Evolutionary conservation across 2,113 vertebrate species (phyloP), one percentile per base, ranked within the genome.

Genomic region (Chauna torquata): DNA sequence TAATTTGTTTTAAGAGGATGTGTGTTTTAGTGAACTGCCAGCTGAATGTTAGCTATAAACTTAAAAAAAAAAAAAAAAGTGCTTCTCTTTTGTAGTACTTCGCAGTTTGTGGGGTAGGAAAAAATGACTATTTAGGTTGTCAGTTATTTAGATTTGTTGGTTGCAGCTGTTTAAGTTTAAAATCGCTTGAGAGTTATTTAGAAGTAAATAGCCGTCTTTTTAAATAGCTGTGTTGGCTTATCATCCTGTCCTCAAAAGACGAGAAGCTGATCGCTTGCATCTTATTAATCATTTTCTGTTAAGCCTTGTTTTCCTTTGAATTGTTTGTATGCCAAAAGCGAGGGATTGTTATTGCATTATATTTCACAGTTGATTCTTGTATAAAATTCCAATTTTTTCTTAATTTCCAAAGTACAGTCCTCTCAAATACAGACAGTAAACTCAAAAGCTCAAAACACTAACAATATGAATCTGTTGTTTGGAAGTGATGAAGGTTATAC

Each of bases 1-100:
- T 94, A 68, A 40, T 96, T 95, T 94, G 80, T 94, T 94, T 85
- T 40, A 82, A 95, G 87, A 97, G 79, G 82, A 86, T 93, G 74
- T 95, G 82, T 94, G 64, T 84, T 97, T 90, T 92, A 95, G 96
- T 90, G 90, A 89, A 80, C 79, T 94, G 91, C 95, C 90, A 92
- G 71, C 82, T 96, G 91, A 94, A 89, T 77, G 90, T 47, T 89
- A 75, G 90, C 86, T 94, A 66, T 87, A 91, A 95, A 79, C 94
- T 87, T 77, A 42, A 34, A 79, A 74, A 96, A 94, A 89, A 59
- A 74, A 42, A 34, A 79, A 74, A 96, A 94, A 89, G 64, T 68
- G 27, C 55, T 93, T 87, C 45, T 75, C 55, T 89, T 82, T 82
- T 38, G 6, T 58, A 69, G 66, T 44, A 20, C 66, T 88, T 69